phyloP scores from a whole-genome alignment of 2,888 invertebrate species.

The Pollenia amentaria region DNA sequence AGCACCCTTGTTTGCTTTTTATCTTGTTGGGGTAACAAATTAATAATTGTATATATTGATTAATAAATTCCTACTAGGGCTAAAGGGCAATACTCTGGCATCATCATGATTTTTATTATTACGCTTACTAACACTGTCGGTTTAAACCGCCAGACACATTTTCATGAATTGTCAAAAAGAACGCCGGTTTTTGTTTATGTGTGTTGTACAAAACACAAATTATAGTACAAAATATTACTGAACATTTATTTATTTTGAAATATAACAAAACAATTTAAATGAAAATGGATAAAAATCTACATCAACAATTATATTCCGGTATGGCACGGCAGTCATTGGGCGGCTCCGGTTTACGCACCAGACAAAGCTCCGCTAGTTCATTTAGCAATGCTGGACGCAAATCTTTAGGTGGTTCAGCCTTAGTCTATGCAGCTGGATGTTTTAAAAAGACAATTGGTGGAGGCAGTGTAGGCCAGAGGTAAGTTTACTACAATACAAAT shows the following conservation, averaged over 20 bases:
- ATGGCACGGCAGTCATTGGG: slow-evolving; percentile 78
- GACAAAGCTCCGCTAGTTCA: slow-evolving; percentile 77
- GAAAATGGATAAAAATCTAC: slow-evolving; percentile 79
- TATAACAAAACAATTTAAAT: slow-evolving; percentile 5
- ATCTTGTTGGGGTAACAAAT: too few species aligned
- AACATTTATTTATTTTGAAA: slow-evolving; percentile 5
- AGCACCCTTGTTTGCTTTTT: too few species aligned
- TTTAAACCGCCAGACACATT: slow-evolving; percentile 45
- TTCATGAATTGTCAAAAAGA: slow-evolving; percentile 50
- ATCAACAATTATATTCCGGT: slow-evolving; percentile 79
- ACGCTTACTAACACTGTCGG: slow-evolving; percentile 30
- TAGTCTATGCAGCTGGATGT: slow-evolving; percentile 65
- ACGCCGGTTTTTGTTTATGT: slow-evolving; percentile 63
- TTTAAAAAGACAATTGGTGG: slow-evolving; percentile 80
- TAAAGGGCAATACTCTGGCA: background rate
- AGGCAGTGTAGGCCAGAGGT: slow-evolving; percentile 67
- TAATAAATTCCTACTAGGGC: too few species aligned
- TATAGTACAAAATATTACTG: background rate
- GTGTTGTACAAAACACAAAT: too few species aligned
- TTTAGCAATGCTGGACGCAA: slow-evolving; percentile 77
- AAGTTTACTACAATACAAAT: background rate
- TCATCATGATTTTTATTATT: background rate
- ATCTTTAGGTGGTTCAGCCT: slow-evolving; percentile 78
- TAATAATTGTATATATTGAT: too few species aligned
- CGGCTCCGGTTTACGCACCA: slow-evolving; percentile 74